phyloP scores from a whole-genome alignment of 2,888 invertebrate species.

The Cantharis lateralis region DNA sequence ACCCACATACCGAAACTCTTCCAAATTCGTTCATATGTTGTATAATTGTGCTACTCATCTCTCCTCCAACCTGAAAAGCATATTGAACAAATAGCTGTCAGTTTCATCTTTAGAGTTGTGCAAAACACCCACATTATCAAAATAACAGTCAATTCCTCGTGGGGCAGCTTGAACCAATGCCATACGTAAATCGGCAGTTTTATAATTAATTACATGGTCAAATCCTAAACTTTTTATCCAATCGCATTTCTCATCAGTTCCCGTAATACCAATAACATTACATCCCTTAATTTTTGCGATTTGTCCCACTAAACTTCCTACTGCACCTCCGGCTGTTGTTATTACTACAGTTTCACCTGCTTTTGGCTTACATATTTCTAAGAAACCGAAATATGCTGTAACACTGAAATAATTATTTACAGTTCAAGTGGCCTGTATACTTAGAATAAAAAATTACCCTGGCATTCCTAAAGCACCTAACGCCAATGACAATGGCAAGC shows the following conservation, averaged over 20 bases:
- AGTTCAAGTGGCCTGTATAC: background rate
- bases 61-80: slow-evolving; percentile 65
- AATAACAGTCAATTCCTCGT: slow-evolving; percentile 74
- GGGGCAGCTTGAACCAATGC: slow-evolving; percentile 67
- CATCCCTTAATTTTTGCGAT: slow-evolving; percentile 76
- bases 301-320: slow-evolving; percentile 78
- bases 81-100: background rate
- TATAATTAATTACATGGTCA: slow-evolving; percentile 74
- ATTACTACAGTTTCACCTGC: slow-evolving; percentile 74
- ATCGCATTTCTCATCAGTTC: slow-evolving; percentile 70
- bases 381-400: slow-evolving; percentile 76
- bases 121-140: slow-evolving; percentile 69
- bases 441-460: slow-evolving; percentile 7
- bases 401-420: slow-evolving; percentile 52
- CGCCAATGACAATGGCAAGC: slow-evolving; percentile 7
- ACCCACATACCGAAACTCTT: slow-evolving; percentile 68
- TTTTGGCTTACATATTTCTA: slow-evolving; percentile 73
- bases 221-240: slow-evolving; percentile 72
- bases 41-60: slow-evolving; percentile 63
- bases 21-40: slow-evolving; percentile 67
- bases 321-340: slow-evolving; percentile 77
- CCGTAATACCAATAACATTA: slow-evolving; percentile 72
- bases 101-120: background rate
- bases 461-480: slow-evolving; percentile 21
- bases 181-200: slow-evolving; percentile 60